Evolutionary conservation across 2,797 vertebrate genomes (phyloP), one percentile per base, ranked within the genome.

Genomic region (Alosa sapidissima): DNA sequence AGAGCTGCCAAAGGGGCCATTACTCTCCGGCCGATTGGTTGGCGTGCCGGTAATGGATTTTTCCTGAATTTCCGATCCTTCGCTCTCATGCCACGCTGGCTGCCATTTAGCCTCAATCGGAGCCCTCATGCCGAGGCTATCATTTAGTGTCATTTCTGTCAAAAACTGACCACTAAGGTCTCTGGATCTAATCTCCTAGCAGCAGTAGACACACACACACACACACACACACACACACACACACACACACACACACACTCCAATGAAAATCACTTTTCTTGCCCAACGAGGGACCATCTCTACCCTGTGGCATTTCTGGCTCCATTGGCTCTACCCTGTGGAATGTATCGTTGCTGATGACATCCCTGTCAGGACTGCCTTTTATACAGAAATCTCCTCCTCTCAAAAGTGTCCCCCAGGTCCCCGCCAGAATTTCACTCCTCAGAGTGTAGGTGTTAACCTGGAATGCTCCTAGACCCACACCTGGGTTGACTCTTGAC

Each of bases 71-170:
- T 13, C 41, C 6, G 16, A 55, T 45, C 41, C 8, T 16, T 45
- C 19, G 72, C 72, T 78, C 72, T 41, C 36, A 21, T 45, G 72
- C 72, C 72, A 47, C 14, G 16, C 72, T 19, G 36, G 13, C 24
- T 11, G 13, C 14, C 68, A 14, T 13, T 72, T 33, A 36, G 65
- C 28, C 9, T 11, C 68, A 47, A 16, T 45, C 72, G 28, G 13
- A 19, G 41, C 16, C 72, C 41, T 78, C 72, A 21, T 47, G 72
- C 72, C 41, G 7, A 47, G 72, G 72, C 41, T 78, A 78, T 78
- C 14, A 78, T 78, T 78, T 78, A 47, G 14, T 78, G 72, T 21
- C 41, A 78, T n/a, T 78, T 78, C 72, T 78, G 72, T 78, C 72
- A 41, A 47, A 62, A 78, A 78, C 28, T 21, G 41, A 78, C 72